Conservation (phyloP, 2,113 vertebrate genomes). For the Chloebia gouldiae region DNA sequence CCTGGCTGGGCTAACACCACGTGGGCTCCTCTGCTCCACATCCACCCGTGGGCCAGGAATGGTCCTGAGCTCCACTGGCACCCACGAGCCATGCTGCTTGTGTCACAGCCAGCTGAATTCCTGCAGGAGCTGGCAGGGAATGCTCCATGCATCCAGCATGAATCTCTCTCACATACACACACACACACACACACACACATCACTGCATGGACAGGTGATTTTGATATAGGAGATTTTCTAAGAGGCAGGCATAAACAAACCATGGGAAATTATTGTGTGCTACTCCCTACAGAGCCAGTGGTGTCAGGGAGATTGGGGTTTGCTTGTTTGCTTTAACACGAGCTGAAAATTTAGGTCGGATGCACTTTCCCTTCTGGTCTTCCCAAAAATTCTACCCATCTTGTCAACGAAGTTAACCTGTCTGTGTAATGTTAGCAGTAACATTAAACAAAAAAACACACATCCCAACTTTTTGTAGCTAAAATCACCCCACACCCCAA, state of each 20-base stretch:
- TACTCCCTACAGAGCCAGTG: background rate
- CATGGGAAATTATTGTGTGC: background rate
- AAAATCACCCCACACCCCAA: background rate
- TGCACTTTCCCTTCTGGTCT: background rate
- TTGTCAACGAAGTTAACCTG: background rate
- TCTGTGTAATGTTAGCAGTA: accelerated
- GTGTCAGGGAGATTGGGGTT: background rate
- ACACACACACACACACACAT: background rate
- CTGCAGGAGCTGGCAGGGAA: background rate
- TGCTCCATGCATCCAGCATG: accelerated
- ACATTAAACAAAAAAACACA: background rate
- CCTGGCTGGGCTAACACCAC: background rate
- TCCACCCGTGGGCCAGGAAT: background rate
- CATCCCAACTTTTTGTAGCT: background rate
- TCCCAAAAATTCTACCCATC: background rate
- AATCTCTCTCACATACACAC: background rate
- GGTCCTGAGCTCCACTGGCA: background rate
- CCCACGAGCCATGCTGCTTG: background rate
- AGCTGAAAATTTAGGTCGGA: background rate
- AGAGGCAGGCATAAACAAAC: background rate
- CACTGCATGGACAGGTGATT: background rate
- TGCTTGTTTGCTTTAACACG: background rate
- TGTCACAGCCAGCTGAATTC: background rate
- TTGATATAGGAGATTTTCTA: background rate
- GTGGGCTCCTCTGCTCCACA: background rate